Evolutionary conservation across 2,113 vertebrate genomes (phyloP).

Genomic region (Menura novaehollandiae): DNA sequence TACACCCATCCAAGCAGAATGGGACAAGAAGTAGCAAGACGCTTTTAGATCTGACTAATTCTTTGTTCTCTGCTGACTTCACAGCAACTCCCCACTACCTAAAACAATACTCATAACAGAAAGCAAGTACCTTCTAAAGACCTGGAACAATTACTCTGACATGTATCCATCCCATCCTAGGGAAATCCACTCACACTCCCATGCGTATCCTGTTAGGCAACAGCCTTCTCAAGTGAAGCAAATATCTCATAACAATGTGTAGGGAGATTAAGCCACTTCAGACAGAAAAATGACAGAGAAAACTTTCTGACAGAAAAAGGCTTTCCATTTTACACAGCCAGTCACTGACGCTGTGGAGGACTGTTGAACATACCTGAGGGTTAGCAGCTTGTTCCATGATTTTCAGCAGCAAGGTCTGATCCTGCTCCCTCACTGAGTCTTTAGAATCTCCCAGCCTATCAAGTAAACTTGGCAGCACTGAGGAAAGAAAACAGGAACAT

Average conservation of each 20-base stretch:
- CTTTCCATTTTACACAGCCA: neutral
- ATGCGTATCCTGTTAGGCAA: neutral
- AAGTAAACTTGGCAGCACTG: slow-evolving; percentile 94
- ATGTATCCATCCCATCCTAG: neutral
- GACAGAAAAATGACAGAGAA: neutral
- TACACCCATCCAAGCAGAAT: neutral
- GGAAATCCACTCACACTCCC: neutral
- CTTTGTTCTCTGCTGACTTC: neutral
- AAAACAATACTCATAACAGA: neutral
- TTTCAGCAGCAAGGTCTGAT: slow-evolving; percentile 91
- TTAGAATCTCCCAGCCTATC: slow-evolving; percentile 95
- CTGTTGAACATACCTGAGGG: slow-evolving; percentile 79
- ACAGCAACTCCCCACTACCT: neutral
- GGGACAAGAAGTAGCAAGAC: neutral
- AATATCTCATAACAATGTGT: fast-evolving
- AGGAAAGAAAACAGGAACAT: neutral
- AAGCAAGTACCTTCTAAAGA: neutral
- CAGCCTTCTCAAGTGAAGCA: neutral
- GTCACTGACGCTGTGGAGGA: neutral
- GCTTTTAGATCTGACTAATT: neutral
- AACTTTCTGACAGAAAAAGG: neutral
- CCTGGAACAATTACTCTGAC: neutral
- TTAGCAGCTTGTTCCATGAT: slow-evolving; percentile 94
- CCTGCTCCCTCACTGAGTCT: slow-evolving; percentile 94
- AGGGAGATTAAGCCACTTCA: neutral